phyloP scores from a whole-genome alignment of 2,888 invertebrate species.

The Endomychus coccineus region DNA sequence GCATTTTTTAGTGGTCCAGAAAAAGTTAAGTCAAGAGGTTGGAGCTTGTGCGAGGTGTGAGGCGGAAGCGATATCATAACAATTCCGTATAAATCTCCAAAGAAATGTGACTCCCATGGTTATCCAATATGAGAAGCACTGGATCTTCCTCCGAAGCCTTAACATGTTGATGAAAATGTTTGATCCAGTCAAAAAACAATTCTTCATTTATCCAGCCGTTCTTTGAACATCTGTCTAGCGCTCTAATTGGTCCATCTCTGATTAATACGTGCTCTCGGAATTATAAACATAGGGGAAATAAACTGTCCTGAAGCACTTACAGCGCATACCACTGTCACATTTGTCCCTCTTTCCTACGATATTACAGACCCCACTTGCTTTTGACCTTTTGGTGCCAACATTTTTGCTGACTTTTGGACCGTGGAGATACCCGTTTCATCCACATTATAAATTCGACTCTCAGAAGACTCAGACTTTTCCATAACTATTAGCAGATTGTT shows the following conservation, averaged over 20 bases:
- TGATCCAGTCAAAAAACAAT: conserved; percentile 13
- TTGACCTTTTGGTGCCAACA: conserved; percentile 18
- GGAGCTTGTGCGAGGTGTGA: conserved; percentile 16
- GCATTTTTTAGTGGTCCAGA: conserved; percentile 13
- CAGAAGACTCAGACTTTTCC: conserved; percentile 20
- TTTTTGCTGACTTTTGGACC: conserved; percentile 36
- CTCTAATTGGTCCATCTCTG: conserved; percentile 12
- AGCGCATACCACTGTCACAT: conserved; percentile 7
- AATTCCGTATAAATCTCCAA: conserved; percentile 14
- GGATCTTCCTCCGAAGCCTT: too few species aligned
- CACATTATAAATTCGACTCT: conserved; percentile 33
- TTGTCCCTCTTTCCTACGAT: conserved; percentile 13
- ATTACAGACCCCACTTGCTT: conserved; percentile 10
- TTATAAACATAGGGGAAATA: conserved; percentile 3
- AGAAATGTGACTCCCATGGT: conserved; percentile 14
- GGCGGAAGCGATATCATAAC: conserved; percentile 15
- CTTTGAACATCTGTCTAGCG: conserved; percentile 9
- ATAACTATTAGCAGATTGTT: conserved; percentile 23
- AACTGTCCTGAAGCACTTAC: conserved; percentile 9
- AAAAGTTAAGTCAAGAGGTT: conserved; percentile 14
- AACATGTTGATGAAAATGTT: conserved; percentile 15
- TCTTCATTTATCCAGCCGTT: conserved; percentile 9
- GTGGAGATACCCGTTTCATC: conserved; percentile 41
- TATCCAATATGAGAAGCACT: conserved; percentile 14
- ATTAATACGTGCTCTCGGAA: not conserved